Base-by-base conservation (phyloP, 2,888 invertebrate species). In the Phalera bucephala region DNA sequence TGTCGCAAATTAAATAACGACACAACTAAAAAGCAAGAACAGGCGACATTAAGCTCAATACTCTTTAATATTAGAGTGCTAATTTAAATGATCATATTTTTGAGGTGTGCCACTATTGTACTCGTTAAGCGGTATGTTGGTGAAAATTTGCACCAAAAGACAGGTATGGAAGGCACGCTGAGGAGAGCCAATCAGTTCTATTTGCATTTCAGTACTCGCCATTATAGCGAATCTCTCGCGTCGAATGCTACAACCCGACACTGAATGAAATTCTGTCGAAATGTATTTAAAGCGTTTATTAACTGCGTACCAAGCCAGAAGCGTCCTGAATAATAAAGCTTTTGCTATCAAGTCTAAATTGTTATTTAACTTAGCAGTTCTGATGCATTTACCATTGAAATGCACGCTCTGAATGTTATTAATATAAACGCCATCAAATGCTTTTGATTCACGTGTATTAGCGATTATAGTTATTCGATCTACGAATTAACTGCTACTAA, bases 171-270 rank as follows among this genome's bases (percentile, higher is more conserved):
- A 52, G 37, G 35, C 31, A 40, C 43, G 45, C 57, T 66, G 64
- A 67, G 58, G 52, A 43, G 51, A 67, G 63, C 70, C 73, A 80
- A 80, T 79, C 76, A 77, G 69, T 64, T 67, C 61, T 75, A 75
- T 80, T 79, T 80, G 66, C 70, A 76, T 75, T 76, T 70, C 68
- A 68, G 72, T 65, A 67, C 70, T 72, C 62, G 45, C 64, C 63
- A 74, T 72, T 72, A 72, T 59, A 57, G 65, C 45, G 63, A 67
- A 64, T 64, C 66, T 66, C 53, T 45, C 51, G 48, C 36, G 36
- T 48, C 40, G 50, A 50, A 53, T 45, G 45, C 47, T 45, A 51
- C 43, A 49, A 34, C 39, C 43, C 38, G 39, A 47, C 49, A 52
- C 45, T 40, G 43, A 65, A 66, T 68, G 54, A 65, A 72, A 66